Base-by-base conservation (phyloP, 2,113 vertebrate species). In the Astatotilapia flaviijosephi region DNA sequence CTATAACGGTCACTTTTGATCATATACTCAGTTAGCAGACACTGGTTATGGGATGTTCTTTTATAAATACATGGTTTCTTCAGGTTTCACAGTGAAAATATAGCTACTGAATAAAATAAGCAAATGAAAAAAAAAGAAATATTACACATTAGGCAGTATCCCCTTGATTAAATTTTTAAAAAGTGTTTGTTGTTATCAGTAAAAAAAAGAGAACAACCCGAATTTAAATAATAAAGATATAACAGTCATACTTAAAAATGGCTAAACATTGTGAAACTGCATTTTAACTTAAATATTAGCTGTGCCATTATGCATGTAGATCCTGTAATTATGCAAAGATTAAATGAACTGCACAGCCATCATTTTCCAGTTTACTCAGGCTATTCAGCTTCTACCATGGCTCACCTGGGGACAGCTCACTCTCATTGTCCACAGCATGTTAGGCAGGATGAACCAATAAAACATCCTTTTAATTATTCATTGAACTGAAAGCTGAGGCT, bases 401-500 rank as follows among this genome's bases (percentile, higher is more conserved):
- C 92, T 94, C 95, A 96, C 94, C 94, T 94, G 89, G 89, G 94
- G 87, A 94, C 89, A 92, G 84, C 92, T 94, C 86, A 83, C 85
- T 92, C 81, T 93, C 80, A 90, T 83, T 86, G 86, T 93, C 88
- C 84, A 91, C 87, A 87, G 90, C 87, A 89, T 91, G 91, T 86
- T 84, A 82, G 91, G 85, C 84, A 83, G 82, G 84, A 87, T 85
- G 94, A 94, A 93, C 89, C 89, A 94, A 92, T 94, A 95, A 93
- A 93, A 93, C 83, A 92, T 79, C 89, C 15, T 83, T 92, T 96
- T 92, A 94, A 96, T 96, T 93, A 96, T 96, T 96, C 89, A 96
- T 89, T 84, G 75, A 84, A 89, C 65, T 19, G 35, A 93, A 91
- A 90, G 83, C 83, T 35, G 17, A 86, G 80, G 84, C 58, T 91